Evolutionary conservation across 1,140 invertebrate species (phyloP).

Genomic region (Elysia chlorotica): DNA sequence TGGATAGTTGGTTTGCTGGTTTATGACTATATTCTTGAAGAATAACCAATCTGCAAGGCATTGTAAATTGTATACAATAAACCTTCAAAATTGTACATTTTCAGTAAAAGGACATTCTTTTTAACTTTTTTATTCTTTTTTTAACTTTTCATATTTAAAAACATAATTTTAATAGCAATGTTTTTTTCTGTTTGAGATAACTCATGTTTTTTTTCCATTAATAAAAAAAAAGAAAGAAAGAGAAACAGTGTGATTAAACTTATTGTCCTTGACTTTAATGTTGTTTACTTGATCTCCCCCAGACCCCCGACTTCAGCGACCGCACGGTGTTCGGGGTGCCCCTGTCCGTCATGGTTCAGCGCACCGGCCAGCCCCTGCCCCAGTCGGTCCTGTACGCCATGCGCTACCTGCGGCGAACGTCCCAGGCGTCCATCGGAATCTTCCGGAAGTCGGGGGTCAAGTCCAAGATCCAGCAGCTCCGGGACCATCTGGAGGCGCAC

Average conservation of each 20-base stretch:
- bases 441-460: constrained; percentile 78
- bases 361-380: constrained; percentile 86
- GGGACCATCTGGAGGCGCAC: constrained; percentile 77
- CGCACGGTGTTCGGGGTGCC: constrained; percentile 92
- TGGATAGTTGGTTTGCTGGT: no score
- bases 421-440: constrained; percentile 86
- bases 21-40: not conserved
- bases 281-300: no score
- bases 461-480: constrained; percentile 85
- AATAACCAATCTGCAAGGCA: no score
- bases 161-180: no score
- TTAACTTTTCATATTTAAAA: no score
- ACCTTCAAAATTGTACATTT: not conserved
- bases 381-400: constrained; percentile 85
- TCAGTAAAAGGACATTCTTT: not conserved
- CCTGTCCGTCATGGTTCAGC: constrained; percentile 79
- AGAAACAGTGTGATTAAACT: no score
- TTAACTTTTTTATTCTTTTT: no score
- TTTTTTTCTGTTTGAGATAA: no score
- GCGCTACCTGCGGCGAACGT: constrained; percentile 81
- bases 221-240: no score
- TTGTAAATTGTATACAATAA: no score
- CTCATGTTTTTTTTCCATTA: no score
- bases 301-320: constrained; percentile 80
- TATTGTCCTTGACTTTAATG: no score